Base-by-base conservation (phyloP, 2,797 vertebrate genomes). In the Enteromius argenteus region DNA sequence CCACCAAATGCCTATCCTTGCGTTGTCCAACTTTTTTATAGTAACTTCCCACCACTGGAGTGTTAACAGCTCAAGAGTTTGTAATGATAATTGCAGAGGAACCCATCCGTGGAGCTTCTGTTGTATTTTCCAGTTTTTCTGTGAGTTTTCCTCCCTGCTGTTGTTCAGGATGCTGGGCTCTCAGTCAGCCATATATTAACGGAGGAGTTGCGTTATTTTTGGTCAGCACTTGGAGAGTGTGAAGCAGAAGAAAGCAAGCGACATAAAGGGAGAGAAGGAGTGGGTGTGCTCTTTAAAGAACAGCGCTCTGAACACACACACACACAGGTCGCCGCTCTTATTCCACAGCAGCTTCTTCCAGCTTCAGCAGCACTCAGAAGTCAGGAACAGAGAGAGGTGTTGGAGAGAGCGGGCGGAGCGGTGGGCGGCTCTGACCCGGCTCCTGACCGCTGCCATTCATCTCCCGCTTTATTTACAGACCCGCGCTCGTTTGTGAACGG, bases 161-260 rank as follows among this genome's bases (percentile, higher is more conserved):
- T 4, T 42, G 32, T 58, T 67, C 30, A 35, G 44, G 44, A 66
- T 30, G 72, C 21, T 67, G 81, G 81, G 53, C 81, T 81, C 79
- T 19, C 78, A 66, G 21, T 51, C 56, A 8, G 30, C 15, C n/a
- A 4, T 44, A 46, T 39, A 73, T 68, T 67, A 37, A 83, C 46
- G 62, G 81, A 76, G 81, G 81, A 83, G 81, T 76, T 83, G 72
- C 6, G 81, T 76, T 83, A 83, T 83, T 83, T 83, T 74, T 74
- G 79, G 35, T 81, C 79, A 69, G 62, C 46, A 80, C 64, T 81
- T 72, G 67, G 60, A 75, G 46, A 76, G 72, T 76, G 81, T 32
- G 80, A 82, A 82, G 86, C 23, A 89, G 83, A 91, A 30, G n/a
- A 1, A 46, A 83, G 86, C 19, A 27, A 80, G 79, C 0, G 76